Conservation (phyloP, 2,888 invertebrate species). For the Seladonia tumulorum region DNA sequence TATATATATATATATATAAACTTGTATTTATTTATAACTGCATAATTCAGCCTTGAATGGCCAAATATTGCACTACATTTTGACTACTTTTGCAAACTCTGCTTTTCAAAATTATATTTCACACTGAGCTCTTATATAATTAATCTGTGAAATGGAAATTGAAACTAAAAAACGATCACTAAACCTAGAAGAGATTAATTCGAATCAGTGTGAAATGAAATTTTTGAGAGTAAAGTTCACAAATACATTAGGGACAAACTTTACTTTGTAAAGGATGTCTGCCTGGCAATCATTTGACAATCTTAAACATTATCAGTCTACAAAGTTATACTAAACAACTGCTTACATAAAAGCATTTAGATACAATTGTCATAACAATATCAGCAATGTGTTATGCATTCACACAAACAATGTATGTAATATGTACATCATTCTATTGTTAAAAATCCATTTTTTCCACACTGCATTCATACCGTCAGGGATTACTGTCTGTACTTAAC, state of each 20-base stretch:
- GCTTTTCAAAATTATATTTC: slow-evolving; percentile 57
- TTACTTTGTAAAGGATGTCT: slow-evolving; percentile 31
- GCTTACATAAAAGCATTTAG: slow-evolving; percentile 71
- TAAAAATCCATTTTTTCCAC: slow-evolving; percentile 69
- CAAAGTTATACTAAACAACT: slow-evolving; percentile 80
- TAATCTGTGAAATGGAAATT: slow-evolving; percentile 14
- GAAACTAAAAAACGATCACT: slow-evolving; percentile 23
- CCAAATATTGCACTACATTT: slow-evolving; percentile 81
- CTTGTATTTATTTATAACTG: slow-evolving; percentile 80
- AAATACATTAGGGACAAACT: slow-evolving; percentile 69
- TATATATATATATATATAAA: slow-evolving; percentile 74
- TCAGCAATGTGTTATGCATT: slow-evolving; percentile 71
- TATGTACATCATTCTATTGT: slow-evolving; percentile 74
- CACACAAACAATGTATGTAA: slow-evolving; percentile 72
- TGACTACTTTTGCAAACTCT: slow-evolving; percentile 80
- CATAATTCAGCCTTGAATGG: slow-evolving; percentile 71
- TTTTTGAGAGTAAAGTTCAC: slow-evolving; percentile 69
- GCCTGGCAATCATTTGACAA: slow-evolving; percentile 73
- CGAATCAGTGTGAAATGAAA: slow-evolving; percentile 47
- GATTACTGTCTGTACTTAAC: slow-evolving; percentile 53
- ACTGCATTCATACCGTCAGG: slow-evolving; percentile 72
- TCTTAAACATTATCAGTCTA: slow-evolving; percentile 84
- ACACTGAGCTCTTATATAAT: slow-evolving; percentile 40
- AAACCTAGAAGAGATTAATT: slow-evolving; percentile 25
- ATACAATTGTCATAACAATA: slow-evolving; percentile 74